Evolutionary conservation across 1,140 invertebrate genomes (phyloP).

Genomic region (Drosophila insularis): DNA sequence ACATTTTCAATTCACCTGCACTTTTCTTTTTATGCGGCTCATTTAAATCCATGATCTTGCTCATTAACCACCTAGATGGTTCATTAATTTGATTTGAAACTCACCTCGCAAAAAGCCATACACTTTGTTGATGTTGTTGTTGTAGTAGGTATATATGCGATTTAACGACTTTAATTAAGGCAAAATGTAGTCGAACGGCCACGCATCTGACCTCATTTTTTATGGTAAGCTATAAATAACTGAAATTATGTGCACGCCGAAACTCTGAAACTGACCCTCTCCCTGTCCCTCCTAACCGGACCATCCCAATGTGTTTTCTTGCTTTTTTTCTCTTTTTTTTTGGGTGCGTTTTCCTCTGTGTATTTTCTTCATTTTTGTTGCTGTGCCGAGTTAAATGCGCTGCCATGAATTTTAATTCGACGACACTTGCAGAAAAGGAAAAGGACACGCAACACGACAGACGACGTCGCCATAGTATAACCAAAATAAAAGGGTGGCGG

Average conservation of each 20-base stretch:
- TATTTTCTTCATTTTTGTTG: slow-evolving; percentile 16
- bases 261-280: slow-evolving; percentile 35
- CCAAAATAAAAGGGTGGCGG: slow-evolving; percentile 3
- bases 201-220: slow-evolving; percentile 74
- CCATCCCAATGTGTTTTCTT: slow-evolving; percentile 34
- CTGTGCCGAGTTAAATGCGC: slow-evolving; percentile 71
- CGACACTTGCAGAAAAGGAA: slow-evolving; percentile 63
- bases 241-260: slow-evolving; percentile 73
- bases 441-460: slow-evolving; percentile 69
- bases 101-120: slow-evolving; percentile 24
- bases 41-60: slow-evolving; percentile 74
- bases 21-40: slow-evolving; percentile 35
- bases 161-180: slow-evolving; percentile 78
- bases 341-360: slow-evolving; percentile 42
- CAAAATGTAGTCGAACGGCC: slow-evolving; percentile 51
- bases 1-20: slow-evolving; percentile 12
- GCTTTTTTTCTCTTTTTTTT: slow-evolving; percentile 42
- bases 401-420: slow-evolving; percentile 80
- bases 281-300: slow-evolving; percentile 5
- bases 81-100: slow-evolving; percentile 73
- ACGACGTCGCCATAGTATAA: slow-evolving; percentile 42
- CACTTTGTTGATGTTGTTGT: slow-evolving; percentile 5
- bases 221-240: slow-evolving; percentile 73
- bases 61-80: slow-evolving; percentile 62
- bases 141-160: slow-evolving; percentile 19